Base-by-base conservation (phyloP, 1,140 invertebrate species). In the Homarus americanus region DNA sequence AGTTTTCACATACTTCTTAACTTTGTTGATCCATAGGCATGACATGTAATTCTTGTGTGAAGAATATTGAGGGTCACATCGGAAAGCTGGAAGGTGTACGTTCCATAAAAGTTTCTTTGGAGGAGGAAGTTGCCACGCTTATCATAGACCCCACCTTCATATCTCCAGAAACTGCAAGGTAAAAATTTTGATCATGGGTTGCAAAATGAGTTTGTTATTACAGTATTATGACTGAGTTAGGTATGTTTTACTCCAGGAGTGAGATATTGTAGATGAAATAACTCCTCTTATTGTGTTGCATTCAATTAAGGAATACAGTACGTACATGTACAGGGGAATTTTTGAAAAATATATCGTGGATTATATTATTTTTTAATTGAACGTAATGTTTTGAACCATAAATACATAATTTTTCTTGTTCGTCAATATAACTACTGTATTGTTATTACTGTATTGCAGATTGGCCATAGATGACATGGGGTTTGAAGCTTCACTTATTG, bases 31-130 rank as follows among this genome's bases (percentile, higher is more conserved):
- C 63, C 79, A 40, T 96, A 93, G 97, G 97, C 85, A 98, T 98
- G 97, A 98, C 96, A 69, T 98, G 97, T 93, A 95, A 97, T 94
- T 97, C 96, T 82, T 98, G 97, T 94, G 97, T 98, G 80, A 95
- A 95, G 73, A 97, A 95, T 93, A 97, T 98, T 84, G 96, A 97
- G 93, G 95, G 95, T 0, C 96, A 95, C 10, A 95, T 97, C 2
- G 93, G 94, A 0, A 93, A 95, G 41, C 95, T 96, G 92, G 92
- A 94, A 0, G 97, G 96, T 0, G 95, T 98, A 15, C 92, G 63
- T 4, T 82, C 41, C 63, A 89, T 89, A 15, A 82, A 85, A 40
- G 92, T 92, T 24, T 92, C 92, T 93, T 93, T 97, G 40, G 94
- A 95, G 44, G 96, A 97, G 91, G 95, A 96, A 92, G 94, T 95